These are phyloP conservation scores for Squalus acanthias DNA, from an alignment of 2,797 vertebrate genomes.

Conservation along the genomic window DNA sequence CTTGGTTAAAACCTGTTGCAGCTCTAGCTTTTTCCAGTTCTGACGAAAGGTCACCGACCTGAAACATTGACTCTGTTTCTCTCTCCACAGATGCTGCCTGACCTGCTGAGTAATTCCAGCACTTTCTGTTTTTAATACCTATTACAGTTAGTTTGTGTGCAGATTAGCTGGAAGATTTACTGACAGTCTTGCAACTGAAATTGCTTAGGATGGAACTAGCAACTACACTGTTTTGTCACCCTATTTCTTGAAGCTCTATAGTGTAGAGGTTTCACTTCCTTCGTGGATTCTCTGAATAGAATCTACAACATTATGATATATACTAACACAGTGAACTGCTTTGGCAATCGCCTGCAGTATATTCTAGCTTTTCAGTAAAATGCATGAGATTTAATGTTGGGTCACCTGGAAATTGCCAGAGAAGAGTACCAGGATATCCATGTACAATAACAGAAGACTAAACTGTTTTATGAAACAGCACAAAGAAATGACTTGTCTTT, in stretches of 20 bases:
- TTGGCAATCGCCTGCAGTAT: not conserved
- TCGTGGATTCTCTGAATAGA: not conserved
- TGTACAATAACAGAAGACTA: not conserved
- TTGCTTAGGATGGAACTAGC: not conserved
- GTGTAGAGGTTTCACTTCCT: not conserved
- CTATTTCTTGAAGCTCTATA: not conserved
- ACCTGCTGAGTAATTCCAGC: too few species aligned
- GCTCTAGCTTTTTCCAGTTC: too few species aligned
- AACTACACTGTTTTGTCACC: not conserved
- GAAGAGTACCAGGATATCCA: not conserved
- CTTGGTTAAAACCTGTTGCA: too few species aligned
- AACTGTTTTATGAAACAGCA: not conserved
- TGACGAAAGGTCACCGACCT: too few species aligned
- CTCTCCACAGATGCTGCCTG: too few species aligned
- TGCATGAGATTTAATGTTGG: not conserved
- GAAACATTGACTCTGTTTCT: too few species aligned
- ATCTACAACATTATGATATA: not conserved
- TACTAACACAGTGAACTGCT: not conserved
- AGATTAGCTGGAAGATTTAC: not conserved
- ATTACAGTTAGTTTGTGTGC: not conserved
- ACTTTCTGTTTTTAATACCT: too few species aligned
- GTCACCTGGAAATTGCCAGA: not conserved
- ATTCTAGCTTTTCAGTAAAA: not conserved
- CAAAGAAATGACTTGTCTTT: not conserved
- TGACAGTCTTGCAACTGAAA: not conserved